phyloP scores from a whole-genome alignment of 2,113 vertebrate genomes.

The Hypocryptadius cinnamomeus region DNA sequence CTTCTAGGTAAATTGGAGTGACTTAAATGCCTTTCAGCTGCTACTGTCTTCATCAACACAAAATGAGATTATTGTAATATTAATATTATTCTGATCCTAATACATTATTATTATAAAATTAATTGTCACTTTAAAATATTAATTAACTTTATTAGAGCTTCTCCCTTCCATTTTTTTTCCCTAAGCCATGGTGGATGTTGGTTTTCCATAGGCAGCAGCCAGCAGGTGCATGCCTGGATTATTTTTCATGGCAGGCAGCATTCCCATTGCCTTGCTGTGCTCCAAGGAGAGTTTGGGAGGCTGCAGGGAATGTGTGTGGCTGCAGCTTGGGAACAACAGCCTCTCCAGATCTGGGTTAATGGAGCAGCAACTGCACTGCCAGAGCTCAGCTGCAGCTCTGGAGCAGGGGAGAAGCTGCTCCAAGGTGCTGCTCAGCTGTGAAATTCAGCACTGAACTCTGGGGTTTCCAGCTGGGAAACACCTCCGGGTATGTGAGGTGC shows the following conservation, averaged over 20 bases:
- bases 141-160: not conserved
- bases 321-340: not conserved
- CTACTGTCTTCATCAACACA: not conserved
- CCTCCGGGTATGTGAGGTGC: not conserved
- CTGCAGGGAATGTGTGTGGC: not conserved
- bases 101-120: not conserved
- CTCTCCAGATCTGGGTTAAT: slow-evolving; percentile 44
- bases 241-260: not conserved
- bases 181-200: not conserved
- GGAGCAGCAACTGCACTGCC: not conserved
- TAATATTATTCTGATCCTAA: not conserved
- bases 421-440: not conserved
- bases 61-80: not conserved
- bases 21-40: not conserved
- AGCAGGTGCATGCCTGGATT: not conserved
- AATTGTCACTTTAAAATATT: not conserved
- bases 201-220: not conserved
- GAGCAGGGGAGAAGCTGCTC: not conserved
- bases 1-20: not conserved
- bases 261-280: not conserved
- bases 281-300: not conserved
- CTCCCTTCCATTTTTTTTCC: not conserved
- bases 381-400: not conserved
- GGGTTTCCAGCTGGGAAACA: not conserved
- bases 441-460: not conserved